phyloP scores from a whole-genome alignment of 2,113 vertebrate genomes.

The Tretioscincus oriximinensis region DNA sequence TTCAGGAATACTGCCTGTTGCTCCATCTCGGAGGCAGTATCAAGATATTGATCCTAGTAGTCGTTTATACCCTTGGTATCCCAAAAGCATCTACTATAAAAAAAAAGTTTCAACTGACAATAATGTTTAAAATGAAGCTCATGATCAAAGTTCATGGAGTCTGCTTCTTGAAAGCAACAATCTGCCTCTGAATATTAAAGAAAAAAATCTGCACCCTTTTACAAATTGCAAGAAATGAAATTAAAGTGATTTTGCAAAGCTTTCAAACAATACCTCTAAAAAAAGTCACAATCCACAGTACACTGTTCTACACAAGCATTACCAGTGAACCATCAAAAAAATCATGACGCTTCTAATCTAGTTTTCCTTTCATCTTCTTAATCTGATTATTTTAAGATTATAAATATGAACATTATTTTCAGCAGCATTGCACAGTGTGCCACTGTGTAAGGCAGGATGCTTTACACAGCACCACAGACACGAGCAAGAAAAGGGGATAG shows the following conservation, averaged over 20 bases:
- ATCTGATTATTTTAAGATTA: slow-evolving; percentile 29
- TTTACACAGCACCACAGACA: no score
- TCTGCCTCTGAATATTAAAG: background rate
- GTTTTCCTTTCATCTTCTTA: slow-evolving; percentile 37
- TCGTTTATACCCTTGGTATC: no score
- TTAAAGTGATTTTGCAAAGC: background rate
- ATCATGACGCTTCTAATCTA: slow-evolving; percentile 34
- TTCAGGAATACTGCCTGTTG: no score
- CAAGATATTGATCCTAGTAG: no score
- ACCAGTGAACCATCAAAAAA: slow-evolving; percentile 47
- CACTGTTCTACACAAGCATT: background rate
- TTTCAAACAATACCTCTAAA: slow-evolving; percentile 29
- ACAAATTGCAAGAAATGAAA: background rate
- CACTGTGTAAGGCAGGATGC: no score
- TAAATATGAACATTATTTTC: slow-evolving; percentile 11
- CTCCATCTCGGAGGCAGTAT: no score
- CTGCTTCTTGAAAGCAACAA: background rate
- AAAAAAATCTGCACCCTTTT: background rate
- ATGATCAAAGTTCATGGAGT: background rate
- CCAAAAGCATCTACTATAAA: background rate
- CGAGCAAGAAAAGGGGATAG: no score
- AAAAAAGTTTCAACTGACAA: background rate
- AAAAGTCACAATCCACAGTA: slow-evolving; percentile 49
- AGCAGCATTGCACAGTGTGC: background rate
- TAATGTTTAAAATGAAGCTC: background rate